Evolutionary conservation across 64 coral and sea anemone genomes (phyloP).

Genomic region (Cladopsammia gracilis): DNA sequence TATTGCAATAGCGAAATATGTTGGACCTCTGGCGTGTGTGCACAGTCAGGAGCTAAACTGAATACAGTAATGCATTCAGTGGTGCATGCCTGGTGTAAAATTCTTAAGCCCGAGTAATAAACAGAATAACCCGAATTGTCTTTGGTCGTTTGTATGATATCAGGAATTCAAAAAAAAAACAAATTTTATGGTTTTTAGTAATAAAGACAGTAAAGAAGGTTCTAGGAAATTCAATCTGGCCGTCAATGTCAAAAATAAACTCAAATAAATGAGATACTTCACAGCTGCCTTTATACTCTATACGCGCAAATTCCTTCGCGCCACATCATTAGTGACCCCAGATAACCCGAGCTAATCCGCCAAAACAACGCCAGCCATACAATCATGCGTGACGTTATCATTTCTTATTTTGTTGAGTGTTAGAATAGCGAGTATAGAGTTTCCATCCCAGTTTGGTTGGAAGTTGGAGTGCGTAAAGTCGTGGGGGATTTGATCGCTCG

Average conservation of each 20-base stretch:
- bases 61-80: too few relatives aligned
- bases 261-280: background rate
- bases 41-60: too few relatives aligned
- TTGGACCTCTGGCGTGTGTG: too few relatives aligned
- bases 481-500: background rate
- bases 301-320: background rate
- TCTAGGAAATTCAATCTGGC: background rate
- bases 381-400: background rate
- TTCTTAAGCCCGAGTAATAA: too few relatives aligned
- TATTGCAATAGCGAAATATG: too few relatives aligned
- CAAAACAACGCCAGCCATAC: background rate
- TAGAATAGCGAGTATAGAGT: background rate
- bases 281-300: background rate
- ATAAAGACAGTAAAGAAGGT: background rate
- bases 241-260: background rate
- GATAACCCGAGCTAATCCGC: conserved; percentile 37
- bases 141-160: too few relatives aligned
- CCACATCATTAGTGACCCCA: background rate
- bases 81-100: too few relatives aligned
- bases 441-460: background rate
- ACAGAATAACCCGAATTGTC: too few relatives aligned
- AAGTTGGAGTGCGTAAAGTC: background rate
- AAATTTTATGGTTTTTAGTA: too few relatives aligned
- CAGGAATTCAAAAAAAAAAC: too few relatives aligned
- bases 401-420: background rate